A percentile compares a stretch with the other conserved stretches of the same genome.
Evolutionary conservation across 30 jellyfish, hydroid and myxozoan genomes (phyloP).

Genomic region (Aurelia sp.): DNA sequence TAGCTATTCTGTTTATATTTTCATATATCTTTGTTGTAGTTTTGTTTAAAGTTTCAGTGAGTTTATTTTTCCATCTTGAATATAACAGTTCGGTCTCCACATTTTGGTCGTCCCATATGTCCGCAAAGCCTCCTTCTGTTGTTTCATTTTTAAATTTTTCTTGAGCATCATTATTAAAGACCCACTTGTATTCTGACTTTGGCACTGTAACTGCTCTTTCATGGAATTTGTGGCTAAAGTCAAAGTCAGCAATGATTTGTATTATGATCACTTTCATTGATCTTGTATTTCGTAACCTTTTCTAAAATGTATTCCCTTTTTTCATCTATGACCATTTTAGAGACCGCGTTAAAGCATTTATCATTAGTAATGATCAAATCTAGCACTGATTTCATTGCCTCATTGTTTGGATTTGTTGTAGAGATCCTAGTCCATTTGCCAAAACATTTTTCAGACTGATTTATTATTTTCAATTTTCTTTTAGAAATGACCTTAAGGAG

Average conservation of each 20-base stretch:
- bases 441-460: neutral
- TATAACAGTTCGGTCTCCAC: no score
- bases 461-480: neutral
- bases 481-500: slow-evolving; percentile 3
- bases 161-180: no score
- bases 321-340: slow-evolving; percentile 36
- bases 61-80: no score
- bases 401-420: slow-evolving; percentile 2
- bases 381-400: neutral
- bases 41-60: no score
- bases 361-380: slow-evolving; percentile 5
- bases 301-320: slow-evolving; percentile 25
- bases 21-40: no score
- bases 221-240: no score
- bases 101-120: neutral
- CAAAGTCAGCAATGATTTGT: slow-evolving; percentile 21
- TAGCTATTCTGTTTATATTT: no score
- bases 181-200: neutral
- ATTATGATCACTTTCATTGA: slow-evolving; percentile 19
- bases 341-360: neutral
- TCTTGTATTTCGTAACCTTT: slow-evolving; percentile 14
- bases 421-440: slow-evolving; percentile 1
- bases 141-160: neutral
- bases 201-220: slow-evolving; percentile 1
- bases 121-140: neutral